These are phyloP conservation scores for Haliclona indistincta DNA, from an alignment of 37 sponge, comb jelly and placozoan genomes.

Conservation along the genomic window DNA sequence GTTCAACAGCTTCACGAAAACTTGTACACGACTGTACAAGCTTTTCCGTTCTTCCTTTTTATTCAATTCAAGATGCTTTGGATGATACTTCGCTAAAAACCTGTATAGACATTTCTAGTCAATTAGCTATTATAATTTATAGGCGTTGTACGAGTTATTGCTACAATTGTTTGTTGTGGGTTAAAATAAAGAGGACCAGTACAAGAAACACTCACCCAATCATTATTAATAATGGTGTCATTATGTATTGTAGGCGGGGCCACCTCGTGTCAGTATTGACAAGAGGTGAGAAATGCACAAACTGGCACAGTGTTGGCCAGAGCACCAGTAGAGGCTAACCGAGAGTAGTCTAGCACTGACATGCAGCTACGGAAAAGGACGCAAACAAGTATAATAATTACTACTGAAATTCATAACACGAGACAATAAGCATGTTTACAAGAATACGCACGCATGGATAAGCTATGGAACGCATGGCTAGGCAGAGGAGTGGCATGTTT, in stretches of 20 bases:
- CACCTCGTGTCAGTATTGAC: neutral
- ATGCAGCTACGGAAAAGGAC: neutral
- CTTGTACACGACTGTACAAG: slow-evolving; percentile 34
- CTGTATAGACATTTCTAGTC: too few species aligned
- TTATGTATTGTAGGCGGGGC: too few species aligned
- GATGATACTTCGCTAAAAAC: slow-evolving; percentile 71
- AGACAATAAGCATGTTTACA: neutral
- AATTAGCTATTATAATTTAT: neutral
- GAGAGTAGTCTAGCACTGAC: neutral
- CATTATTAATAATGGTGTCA: too few species aligned
- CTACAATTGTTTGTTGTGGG: too few species aligned
- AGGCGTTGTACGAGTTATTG: too few species aligned
- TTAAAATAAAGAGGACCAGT: too few species aligned
- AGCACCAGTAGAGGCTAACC: too few species aligned
- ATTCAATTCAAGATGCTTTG: slow-evolving; percentile 15
- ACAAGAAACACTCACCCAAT: too few species aligned
- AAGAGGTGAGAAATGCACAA: neutral
- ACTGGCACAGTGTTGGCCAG: slow-evolving; percentile 37
- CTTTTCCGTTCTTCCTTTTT: slow-evolving; percentile 11
- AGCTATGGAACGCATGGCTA: neutral
- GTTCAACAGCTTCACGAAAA: slow-evolving; percentile 37
- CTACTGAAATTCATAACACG: neutral
- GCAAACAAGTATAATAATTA: neutral
- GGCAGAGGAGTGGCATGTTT: too few species aligned
- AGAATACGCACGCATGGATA: neutral